Evolutionary conservation across 2,113 vertebrate genomes (phyloP), one percentile per base, ranked within the genome.

Genomic region (Lophura nycthemera): DNA sequence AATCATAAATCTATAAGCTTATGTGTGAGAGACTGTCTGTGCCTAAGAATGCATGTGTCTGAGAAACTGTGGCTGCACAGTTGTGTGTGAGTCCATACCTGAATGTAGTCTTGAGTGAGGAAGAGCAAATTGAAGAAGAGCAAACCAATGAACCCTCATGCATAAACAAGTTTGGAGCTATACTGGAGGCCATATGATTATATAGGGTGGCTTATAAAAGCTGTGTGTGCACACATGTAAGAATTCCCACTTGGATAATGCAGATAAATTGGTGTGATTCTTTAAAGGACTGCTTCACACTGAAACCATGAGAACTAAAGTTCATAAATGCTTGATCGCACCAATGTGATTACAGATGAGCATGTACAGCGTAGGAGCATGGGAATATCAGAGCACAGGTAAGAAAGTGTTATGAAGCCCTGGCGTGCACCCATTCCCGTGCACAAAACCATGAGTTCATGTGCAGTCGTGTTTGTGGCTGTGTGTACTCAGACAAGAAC

Each of bases 1-100:
- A 95, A 96, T 50, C 93, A 76, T 95, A 95, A 95, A 96, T 92
- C 87, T 91, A 86, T 92, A 89, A 61, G 95, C 92, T 83, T 7
- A 36, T 74, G 86, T 70, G 93, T 59, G 92, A 92, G 96, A 77
- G 76, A 38, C 64, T 43, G 92, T 91, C 93, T 95, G 95, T 56
- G 93, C 88, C 88, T 19, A 4, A 11, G 92, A 59, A 83, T 13
- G 90, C 73, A 4, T 47, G 18, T 38, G 90, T 64, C 95, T 81
- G 93, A 54, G 92, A 8, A 1, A 11, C 63, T 4, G 16, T 48
- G 92, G 81, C 84, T 43, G 80, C 70, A 15, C 76, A 42, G 87
- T 88, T 75, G 60, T 0, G 30, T 0, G 3, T 0, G 72, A 84
- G 70, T 52, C 82, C 15, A 1, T 38, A 77, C 88, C 84, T 85